Conservation (phyloP, 2,113 vertebrate genomes). For the Synchiropus splendidus region DNA sequence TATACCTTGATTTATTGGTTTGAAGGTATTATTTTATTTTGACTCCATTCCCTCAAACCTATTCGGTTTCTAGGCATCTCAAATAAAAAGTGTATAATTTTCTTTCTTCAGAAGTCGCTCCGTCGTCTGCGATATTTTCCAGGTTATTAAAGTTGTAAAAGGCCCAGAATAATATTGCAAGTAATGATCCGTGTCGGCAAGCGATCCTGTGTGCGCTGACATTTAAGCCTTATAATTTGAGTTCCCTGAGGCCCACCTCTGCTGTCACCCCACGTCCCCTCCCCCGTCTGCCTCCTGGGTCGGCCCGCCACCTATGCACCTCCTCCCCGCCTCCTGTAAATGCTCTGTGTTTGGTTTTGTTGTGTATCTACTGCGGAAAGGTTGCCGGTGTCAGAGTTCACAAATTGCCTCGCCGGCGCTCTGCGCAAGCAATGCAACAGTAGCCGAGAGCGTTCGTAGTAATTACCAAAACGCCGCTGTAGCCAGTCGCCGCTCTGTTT, state of each 20-base stretch:
- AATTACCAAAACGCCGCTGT: slow-evolving; percentile 49
- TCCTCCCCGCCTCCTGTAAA: slow-evolving; percentile 58
- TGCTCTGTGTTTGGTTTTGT: slow-evolving; percentile 66
- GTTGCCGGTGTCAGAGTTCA: slow-evolving; percentile 94
- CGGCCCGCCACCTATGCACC: slow-evolving; percentile 69
- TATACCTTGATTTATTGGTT: too few relatives aligned
- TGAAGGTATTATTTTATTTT: too few relatives aligned
- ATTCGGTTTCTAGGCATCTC: too few relatives aligned
- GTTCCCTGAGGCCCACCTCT: slow-evolving; percentile 60
- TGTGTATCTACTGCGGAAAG: slow-evolving; percentile 79
- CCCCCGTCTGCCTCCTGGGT: slow-evolving; percentile 28
- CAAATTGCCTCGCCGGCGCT: slow-evolving; percentile 86
- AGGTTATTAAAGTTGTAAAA: slow-evolving; percentile 94
- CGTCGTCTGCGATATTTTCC: slow-evolving; percentile 81
- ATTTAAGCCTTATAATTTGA: slow-evolving; percentile 99
- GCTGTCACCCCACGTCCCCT: slow-evolving; percentile 34
- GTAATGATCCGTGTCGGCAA: slow-evolving; percentile 99
- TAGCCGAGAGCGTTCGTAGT: slow-evolving; percentile 69
- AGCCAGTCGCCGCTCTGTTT: slow-evolving; percentile 1
- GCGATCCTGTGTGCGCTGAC: slow-evolving; percentile 96
- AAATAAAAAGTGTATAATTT: neutral
- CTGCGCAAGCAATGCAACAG: slow-evolving; percentile 61
- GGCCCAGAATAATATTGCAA: slow-evolving; percentile 86
- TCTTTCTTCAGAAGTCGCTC: slow-evolving; percentile 52
- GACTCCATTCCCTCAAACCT: too few relatives aligned